phyloP scores from a whole-genome alignment of 2,888 invertebrate genomes.

The Drosophila antonietae region DNA sequence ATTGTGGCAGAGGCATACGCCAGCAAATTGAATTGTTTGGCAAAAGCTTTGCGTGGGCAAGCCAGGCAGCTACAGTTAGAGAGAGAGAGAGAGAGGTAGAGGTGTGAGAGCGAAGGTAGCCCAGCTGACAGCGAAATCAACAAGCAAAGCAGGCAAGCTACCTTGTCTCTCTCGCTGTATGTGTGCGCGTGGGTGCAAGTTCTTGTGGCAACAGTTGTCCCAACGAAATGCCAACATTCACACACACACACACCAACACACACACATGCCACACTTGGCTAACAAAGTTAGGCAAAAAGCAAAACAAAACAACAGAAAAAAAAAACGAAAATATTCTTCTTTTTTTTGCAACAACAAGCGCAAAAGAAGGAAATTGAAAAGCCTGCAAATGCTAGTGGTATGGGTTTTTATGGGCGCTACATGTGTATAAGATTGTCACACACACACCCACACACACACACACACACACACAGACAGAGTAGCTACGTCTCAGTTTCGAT shows the following conservation, averaged over 20 bases:
- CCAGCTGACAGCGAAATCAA: constrained; percentile 32
- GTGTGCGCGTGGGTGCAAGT: constrained; percentile 49
- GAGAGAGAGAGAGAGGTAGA: background rate
- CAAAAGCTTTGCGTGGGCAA: constrained; percentile 8
- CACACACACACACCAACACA: constrained; percentile 10
- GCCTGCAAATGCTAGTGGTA: constrained; percentile 38
- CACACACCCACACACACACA: constrained; percentile 13
- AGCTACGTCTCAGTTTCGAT: constrained; percentile 51
- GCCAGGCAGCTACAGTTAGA: background rate
- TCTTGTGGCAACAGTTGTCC: constrained; percentile 74
- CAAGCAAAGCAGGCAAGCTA: constrained; percentile 34
- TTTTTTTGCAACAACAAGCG: constrained; percentile 39
- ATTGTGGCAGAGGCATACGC: constrained; percentile 39
- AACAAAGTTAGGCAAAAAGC: constrained; percentile 42
- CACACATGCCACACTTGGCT: constrained; percentile 8
- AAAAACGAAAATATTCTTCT: constrained; percentile 34
- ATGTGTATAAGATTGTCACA: constrained; percentile 31
- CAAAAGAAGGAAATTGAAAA: constrained; percentile 71
- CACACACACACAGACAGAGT: background rate
- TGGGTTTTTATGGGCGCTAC: background rate
- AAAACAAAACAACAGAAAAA: constrained; percentile 34
- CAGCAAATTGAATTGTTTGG: constrained; percentile 73
- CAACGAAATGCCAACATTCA: constrained; percentile 37
- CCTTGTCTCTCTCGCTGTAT: background rate
- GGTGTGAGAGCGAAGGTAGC: background rate